Evolutionary conservation across 2,113 vertebrate species (phyloP), one percentile per base, ranked within the genome.

Genomic region (Aspidoscelis tigris): DNA sequence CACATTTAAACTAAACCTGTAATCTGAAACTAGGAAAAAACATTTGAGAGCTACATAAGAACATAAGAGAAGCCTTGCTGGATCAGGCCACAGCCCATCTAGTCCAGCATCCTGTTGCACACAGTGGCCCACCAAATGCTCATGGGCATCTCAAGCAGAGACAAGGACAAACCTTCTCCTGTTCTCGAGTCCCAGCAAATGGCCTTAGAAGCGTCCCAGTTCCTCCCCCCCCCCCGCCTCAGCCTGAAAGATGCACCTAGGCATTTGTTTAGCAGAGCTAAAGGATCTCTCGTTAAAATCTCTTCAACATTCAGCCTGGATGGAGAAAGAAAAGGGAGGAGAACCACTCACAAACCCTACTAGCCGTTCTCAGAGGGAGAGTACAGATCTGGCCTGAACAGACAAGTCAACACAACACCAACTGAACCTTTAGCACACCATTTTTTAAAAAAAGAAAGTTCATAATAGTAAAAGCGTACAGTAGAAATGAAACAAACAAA

Each of bases 391-490:
- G 21, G 8, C 18, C 43, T 9, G 5, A 26, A 21, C 50, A n/a
- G 7, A 7, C 6, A 33, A 58, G n/a, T 24, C 64, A 47, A 65
- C 44, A 33, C 16, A 20, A 68, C 6, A 21, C 39, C 16, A 2
- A 10, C 20, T 86, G 53, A 85, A 78, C 65, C 1, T 84, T 1
- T 78, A 80, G 3, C 5, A 9, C 33, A 24, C 0, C 44, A 73
- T 90, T 84, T 74, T n/a, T 71, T 9, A 2, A 58, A 58, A 58
- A 58, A 58, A 61, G 16, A 61, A 68, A 69, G 44, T 0, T 0
- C 84, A 69, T 21, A 12, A 75, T n/a, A 87, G 73, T 43, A 41
- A 47, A 84, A 82, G 43, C 0, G 88, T 55, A 58, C 74, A 22
- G 80, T 74, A 76, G 58, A 11, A 80, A 8, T 68, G 24, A 24